Evolutionary conservation across 2,888 invertebrate genomes (phyloP), one percentile per base, ranked within the genome.

Genomic region (Epirrita christyi): DNA sequence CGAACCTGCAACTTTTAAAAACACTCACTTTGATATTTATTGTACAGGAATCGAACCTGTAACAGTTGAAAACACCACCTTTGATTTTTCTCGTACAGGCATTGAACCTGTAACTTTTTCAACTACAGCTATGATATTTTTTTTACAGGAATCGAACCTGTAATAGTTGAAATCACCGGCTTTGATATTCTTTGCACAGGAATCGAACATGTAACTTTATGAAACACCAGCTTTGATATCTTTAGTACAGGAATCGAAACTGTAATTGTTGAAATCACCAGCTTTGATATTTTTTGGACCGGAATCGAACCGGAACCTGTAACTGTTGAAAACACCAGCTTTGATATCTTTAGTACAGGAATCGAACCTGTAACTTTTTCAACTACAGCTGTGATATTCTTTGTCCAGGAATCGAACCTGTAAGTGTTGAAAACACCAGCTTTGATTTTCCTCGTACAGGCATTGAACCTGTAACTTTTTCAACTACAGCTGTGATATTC

Each of bases 21-120:
- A 8, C 5, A 15, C 9, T 6, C 6, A 8, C 21, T 21, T 21
- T 21, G 21, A 21, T 21, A 8, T 21, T 21, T 7, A 9, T 4
- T 32, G 32, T 6, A 32, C 10, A 1, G 6, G 32, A 21, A 21
- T 21, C 21, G 21, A 21, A 21, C 21, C 6, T 4, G 32, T 32
- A 2, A 32, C 10, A 1, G 2, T 37, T 15, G 28, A 9, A 32
- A 9, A 32, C 21, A 32, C 32, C 32, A 32, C 0, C 32, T 11
- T 2, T 41, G 36, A 14, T 44, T 40, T 36, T 27, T 4, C 27
- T 14, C 13, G 36, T 27, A 38, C 50, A 55, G 56, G 61, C 45
- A 34, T 59, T 38, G 42, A 61, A 65, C 57, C 56, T 55, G 43
- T 11, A n/a, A 8, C 2, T 29, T n/a, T n/a, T n/a, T n/a, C n/a